Percentiles rank a stretch among this genome's conserved stretches.
These are phyloP conservation scores for Andrena haemorrhoa DNA, from an alignment of 2,888 invertebrate genomes.

Conservation along the genomic window DNA sequence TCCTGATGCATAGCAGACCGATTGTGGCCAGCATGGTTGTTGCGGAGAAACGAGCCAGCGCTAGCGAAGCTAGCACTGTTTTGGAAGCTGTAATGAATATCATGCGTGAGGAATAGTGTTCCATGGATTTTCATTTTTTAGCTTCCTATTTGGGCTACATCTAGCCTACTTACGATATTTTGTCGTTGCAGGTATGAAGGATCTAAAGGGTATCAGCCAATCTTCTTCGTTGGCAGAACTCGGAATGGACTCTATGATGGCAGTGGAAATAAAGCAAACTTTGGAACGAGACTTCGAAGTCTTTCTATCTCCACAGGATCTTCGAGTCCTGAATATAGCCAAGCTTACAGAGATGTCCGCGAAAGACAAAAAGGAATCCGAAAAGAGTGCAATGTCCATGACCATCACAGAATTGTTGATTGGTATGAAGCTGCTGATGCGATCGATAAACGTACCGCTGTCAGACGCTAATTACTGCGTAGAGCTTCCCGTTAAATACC, in stretches of 20 bases:
- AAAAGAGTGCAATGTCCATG: not conserved
- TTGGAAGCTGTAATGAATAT: conserved; percentile 90
- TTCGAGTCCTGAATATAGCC: conserved; percentile 92
- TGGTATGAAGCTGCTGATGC: conserved; percentile 38
- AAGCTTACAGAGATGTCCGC: conserved; percentile 85
- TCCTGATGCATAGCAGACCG: conserved; percentile 88
- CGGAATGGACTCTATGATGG: conserved; percentile 99
- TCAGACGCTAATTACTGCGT: conserved; percentile 56
- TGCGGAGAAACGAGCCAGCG: conserved; percentile 91
- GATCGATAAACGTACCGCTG: conserved; percentile 54
- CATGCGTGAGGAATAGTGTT: conserved; percentile 79
- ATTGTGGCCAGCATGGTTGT: conserved; percentile 94
- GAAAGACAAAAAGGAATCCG: conserved; percentile 43
- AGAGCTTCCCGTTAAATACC: conserved; percentile 58
- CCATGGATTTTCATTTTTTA: not conserved
- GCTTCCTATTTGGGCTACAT: not conserved
- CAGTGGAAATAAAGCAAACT: conserved; percentile 97
- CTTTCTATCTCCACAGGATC: conserved; percentile 93
- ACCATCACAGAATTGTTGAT: not conserved
- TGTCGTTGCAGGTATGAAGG: conserved; percentile 79
- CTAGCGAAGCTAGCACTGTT: conserved; percentile 88
- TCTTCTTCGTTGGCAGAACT: conserved; percentile 93
- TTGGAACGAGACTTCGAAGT: conserved; percentile 96
- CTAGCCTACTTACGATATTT: not conserved
- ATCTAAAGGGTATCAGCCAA: conserved; percentile 88